Evolutionary conservation across 2,113 vertebrate species (phyloP), one percentile per base, ranked within the genome.

Genomic region (Struthidea cinerea): DNA sequence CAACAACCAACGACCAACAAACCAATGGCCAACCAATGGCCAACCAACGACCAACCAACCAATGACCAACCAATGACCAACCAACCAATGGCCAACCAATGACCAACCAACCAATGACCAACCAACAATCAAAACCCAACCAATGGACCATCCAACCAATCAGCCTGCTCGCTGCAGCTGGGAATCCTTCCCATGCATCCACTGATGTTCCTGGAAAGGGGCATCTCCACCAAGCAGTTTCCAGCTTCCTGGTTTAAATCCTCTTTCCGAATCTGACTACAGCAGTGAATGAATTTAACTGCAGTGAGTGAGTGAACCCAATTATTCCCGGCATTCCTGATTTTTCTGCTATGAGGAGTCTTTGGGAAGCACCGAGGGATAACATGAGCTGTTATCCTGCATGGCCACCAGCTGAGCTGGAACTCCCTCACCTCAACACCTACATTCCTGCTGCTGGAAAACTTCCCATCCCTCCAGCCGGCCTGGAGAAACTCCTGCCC

Each of bases 271-370:
- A 18, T 50, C 20, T 10, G 75, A 13, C 33, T 30, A 11, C 30
- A 15, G 26, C 0, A 0, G 21, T 8, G 22, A 49, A 60, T 44
- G 32, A 16, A 32, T 55, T 55, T 23, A 53, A 11, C 20, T 19
- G 61, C 6, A 10, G 32, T 22, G 15, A 44, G 9, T 9, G 63
- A 64, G 80, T 2, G 8, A 81, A 63, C 27, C 6, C 0, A 1
- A 9, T 57, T 23, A 19, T 46, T 88, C 50, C 55, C n/a, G 76
- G 50, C 32, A 59, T n/a, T 69, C 55, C 79, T 42, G 37, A 10
- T 60, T 65, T 27, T 69, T 20, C 59, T 15, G 6, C 3, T 1
- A 12, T 22, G 73, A 56, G 37, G 27, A 33, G 6, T n/a, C 4
- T 3, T n/a, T 30, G 28, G 59, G 46, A 76, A 74, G 42, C 37